Evolutionary conservation across 2,888 invertebrate genomes (phyloP).

Genomic region (Lithosia quadra): DNA sequence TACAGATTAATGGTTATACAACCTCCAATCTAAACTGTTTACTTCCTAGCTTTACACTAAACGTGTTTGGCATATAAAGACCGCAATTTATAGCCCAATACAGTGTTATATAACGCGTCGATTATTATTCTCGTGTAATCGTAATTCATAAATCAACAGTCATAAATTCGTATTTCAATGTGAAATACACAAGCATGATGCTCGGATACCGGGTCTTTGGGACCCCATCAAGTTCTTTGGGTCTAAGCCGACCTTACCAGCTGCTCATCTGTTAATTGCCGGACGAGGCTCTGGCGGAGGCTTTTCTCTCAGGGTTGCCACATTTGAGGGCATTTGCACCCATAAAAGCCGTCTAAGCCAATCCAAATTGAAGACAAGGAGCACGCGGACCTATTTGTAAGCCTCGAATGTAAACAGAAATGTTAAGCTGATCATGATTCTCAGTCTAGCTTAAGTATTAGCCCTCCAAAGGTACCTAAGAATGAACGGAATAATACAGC

Average conservation of each 20-base stretch:
- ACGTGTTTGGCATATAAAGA: not conserved
- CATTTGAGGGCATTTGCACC: not conserved
- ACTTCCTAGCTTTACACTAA: not conserved
- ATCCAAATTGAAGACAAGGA: not conserved
- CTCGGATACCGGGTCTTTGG: no score
- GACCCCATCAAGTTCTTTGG: no score
- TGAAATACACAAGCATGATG: no score
- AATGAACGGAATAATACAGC: not conserved
- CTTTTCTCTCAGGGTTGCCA: not conserved
- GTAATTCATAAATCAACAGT: not conserved
- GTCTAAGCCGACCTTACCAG: no score
- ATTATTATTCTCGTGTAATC: no score
- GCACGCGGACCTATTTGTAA: no score
- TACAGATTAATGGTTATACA: not conserved
- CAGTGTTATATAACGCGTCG: not conserved
- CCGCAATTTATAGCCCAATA: slow-evolving; percentile 4
- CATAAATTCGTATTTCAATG: not conserved
- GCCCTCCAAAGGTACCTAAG: no score
- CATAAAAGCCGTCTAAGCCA: not conserved
- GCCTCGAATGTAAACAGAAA: not conserved
- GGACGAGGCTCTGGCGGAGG: not conserved
- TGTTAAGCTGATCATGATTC: not conserved
- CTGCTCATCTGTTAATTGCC: not conserved
- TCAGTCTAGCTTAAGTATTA: no score
- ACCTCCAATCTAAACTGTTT: not conserved